phyloP scores from a whole-genome alignment of 2,113 vertebrate genomes.

The Pogonocichla stellata region DNA sequence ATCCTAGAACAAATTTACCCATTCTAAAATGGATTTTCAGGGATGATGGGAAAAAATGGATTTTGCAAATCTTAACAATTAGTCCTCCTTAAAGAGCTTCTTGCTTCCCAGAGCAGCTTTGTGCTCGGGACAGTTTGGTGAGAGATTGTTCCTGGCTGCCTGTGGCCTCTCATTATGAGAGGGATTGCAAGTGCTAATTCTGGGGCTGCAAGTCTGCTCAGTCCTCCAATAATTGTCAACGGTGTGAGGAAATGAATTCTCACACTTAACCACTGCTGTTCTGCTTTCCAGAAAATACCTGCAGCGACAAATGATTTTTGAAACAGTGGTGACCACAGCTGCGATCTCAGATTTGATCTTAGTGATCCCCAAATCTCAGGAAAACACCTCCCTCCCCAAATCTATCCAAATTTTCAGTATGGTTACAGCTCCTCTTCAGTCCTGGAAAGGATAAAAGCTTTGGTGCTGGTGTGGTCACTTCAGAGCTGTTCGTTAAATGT shows the following conservation, averaged over 20 bases:
- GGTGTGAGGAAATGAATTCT: neutral
- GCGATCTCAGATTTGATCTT: neutral
- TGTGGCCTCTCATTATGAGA: neutral
- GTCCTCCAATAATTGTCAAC: neutral
- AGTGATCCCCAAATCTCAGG: neutral
- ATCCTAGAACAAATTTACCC: conserved; percentile 63
- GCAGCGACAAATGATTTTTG: neutral
- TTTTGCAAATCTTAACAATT: conserved; percentile 35
- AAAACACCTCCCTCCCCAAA: neutral
- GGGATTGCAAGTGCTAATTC: conserved; percentile 7
- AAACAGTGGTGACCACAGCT: neutral
- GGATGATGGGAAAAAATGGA: neutral
- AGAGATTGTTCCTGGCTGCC: conserved; percentile 12
- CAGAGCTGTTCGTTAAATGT: neutral
- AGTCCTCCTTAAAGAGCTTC: conserved; percentile 27
- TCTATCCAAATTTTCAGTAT: neutral
- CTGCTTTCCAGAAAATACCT: neutral
- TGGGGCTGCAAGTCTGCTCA: neutral
- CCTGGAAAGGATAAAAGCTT: neutral
- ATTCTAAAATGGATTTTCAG: conserved; percentile 53
- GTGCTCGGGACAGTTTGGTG: conserved; percentile 14
- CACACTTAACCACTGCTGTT: neutral
- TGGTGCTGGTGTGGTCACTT: neutral
- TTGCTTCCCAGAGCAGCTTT: conserved; percentile 2
- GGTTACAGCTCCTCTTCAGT: neutral